phyloP scores from a whole-genome alignment of 2,113 vertebrate genomes.

The Plotosus lineatus region DNA sequence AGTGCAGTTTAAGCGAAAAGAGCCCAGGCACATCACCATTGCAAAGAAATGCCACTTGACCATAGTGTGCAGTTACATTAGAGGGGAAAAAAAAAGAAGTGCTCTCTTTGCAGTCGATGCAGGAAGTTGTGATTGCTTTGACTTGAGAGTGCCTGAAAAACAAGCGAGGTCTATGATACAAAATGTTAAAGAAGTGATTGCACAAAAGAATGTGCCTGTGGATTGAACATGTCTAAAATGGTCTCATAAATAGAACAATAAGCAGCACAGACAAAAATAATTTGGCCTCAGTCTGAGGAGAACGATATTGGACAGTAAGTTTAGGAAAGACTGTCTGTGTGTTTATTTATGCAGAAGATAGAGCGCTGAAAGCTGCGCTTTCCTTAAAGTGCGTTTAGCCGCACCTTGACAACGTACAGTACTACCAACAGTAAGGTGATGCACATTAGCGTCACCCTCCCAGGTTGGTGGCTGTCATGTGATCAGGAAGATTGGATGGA shows the following conservation, averaged over 20 bases:
- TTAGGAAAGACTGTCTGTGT: background rate
- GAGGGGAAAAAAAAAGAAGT: conserved; percentile 1
- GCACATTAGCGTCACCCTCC: background rate
- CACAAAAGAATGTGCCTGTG: background rate
- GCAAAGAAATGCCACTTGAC: conserved; percentile 30
- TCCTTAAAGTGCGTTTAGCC: background rate
- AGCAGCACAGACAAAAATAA: background rate
- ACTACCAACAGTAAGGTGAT: background rate
- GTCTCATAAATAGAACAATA: conserved; percentile 8
- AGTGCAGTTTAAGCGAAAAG: conserved; percentile 75
- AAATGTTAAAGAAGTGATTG: background rate
- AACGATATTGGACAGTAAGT: background rate
- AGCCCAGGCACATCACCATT: conserved; percentile 50
- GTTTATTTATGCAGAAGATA: background rate
- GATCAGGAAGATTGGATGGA: background rate
- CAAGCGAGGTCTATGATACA: conserved; percentile 10
- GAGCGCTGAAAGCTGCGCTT: background rate
- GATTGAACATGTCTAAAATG: conserved; percentile 55
- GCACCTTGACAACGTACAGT: background rate
- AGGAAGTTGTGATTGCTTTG: conserved; percentile 1
- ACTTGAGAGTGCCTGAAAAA: conserved; percentile 23
- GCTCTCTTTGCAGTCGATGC: conserved; percentile 3
- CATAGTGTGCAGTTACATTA: conserved; percentile 47
- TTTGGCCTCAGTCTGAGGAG: background rate
- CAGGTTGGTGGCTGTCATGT: background rate